phyloP scores from a whole-genome alignment of 2,888 invertebrate genomes.

The Drosophila helvetica region DNA sequence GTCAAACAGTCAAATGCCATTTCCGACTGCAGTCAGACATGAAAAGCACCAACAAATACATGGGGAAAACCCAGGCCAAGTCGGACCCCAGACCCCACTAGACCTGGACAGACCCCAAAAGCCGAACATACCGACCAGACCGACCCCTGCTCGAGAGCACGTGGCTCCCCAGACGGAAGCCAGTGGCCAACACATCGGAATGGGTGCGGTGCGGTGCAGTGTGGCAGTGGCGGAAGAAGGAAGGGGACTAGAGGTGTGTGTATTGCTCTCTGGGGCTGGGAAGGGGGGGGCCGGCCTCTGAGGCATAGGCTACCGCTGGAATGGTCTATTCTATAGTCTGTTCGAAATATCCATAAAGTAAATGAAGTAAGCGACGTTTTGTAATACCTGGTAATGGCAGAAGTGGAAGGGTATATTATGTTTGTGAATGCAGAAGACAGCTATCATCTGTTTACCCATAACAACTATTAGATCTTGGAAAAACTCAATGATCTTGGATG shows the following conservation, averaged over 20 bases:
- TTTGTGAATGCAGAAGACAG: neutral
- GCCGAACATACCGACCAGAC: conserved; percentile 10
- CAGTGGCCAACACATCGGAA: conserved; percentile 45
- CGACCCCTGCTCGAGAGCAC: conserved; percentile 42
- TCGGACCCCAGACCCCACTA: neutral
- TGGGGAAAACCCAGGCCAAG: neutral
- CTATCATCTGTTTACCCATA: too few relatives aligned
- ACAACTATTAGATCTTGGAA: too few relatives aligned
- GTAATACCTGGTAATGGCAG: neutral
- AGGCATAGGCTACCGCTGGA: conserved; percentile 28
- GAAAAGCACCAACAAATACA: conserved; percentile 33
- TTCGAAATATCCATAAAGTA: conserved; percentile 38
- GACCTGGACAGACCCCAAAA: conserved; percentile 1
- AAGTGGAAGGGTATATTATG: neutral
- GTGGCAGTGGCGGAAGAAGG: neutral
- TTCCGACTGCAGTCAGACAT: conserved; percentile 70
- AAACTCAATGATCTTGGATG: too few relatives aligned
- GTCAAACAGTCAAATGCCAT: conserved; percentile 62
- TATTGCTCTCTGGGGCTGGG: conserved; percentile 2
- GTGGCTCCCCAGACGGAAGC: conserved; percentile 57
- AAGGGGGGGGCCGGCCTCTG: conserved; percentile 6
- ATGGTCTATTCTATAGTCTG: conserved; percentile 30
- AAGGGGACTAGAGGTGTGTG: conserved; percentile 1
- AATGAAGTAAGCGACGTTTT: conserved; percentile 51
- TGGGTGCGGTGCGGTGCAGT: conserved; percentile 47